Evolutionary conservation across 2,113 vertebrate genomes (phyloP), one percentile per base, ranked within the genome.

Genomic region (Empidonax traillii): DNA sequence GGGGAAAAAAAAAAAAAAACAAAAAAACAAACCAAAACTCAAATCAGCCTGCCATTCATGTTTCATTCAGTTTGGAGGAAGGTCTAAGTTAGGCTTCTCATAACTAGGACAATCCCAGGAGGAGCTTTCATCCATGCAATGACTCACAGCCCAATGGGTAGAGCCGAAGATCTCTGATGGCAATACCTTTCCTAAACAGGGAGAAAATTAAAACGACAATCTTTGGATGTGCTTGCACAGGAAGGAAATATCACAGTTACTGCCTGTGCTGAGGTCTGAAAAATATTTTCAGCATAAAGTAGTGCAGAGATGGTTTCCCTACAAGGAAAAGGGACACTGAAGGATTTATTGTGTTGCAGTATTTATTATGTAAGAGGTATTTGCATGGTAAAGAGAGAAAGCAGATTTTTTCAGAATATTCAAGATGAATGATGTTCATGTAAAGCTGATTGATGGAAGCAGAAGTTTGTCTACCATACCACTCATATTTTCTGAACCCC

Each of bases 331-430:
- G 67, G 63, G 51, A 79, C 43, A 65, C 27, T 28, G 62, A 82
- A 77, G 85, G 82, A 83, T 94, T 91, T 72, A 74, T 81, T 83
- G 65, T 86, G 79, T 90, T 67, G 52, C 10, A 0, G 61, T 83
- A 79, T 94, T 89, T 94, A 88, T 94, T 95, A 93, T 74, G 39
- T 92, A 91, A 94, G 87, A 73, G 78, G 51, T 83, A 94, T 93
- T 95, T 94, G 67, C 78, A 89, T 85, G 69, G 82, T 74, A 90
- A 91, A 96, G 79, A 91, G 74, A 83, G 41, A 93, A 91, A 84
- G 59, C 79, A 84, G 79, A 74, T 90, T 94, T 90, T 92, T 78
- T 91, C 71, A 58, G 68, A 80, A 39, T 89, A 39, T 74, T 74
- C 3, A 30, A 52, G 52, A 86, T 93, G 92, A 96, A 87, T 96